Conservation (phyloP, 2,797 vertebrate genomes). For the Intellagama lesueurii region DNA sequence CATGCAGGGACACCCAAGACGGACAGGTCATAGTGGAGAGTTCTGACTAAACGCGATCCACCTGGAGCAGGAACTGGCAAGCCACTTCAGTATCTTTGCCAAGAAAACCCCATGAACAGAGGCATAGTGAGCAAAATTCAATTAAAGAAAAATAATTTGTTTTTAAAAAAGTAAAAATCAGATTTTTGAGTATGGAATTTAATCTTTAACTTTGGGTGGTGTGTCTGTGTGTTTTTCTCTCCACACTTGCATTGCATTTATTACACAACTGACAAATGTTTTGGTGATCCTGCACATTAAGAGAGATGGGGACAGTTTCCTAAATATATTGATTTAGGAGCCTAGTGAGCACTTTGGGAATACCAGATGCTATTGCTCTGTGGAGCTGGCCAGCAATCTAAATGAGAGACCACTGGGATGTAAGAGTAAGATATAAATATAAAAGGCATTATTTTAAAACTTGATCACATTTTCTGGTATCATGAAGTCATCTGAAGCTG, state of each 20-base stretch:
- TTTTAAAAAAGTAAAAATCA: too few species aligned
- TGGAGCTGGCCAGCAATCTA: background rate
- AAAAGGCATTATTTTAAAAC: background rate
- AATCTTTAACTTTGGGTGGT: conserved; percentile 6
- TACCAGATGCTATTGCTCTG: background rate
- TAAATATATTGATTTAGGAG: background rate
- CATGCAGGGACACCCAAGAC: too few species aligned
- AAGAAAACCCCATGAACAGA: too few species aligned
- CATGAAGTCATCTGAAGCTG: background rate
- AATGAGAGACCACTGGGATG: background rate
- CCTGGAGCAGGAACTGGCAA: too few species aligned
- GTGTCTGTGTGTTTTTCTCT: background rate
- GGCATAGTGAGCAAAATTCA: too few species aligned
- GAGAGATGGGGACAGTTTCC: background rate
- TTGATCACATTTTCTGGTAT: background rate
- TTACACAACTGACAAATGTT: background rate
- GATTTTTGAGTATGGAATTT: background rate
- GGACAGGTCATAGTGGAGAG: too few species aligned
- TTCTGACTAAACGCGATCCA: too few species aligned
- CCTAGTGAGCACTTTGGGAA: background rate
- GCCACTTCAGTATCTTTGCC: too few species aligned
- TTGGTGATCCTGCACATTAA: background rate
- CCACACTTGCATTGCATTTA: background rate
- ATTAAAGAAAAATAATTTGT: too few species aligned
- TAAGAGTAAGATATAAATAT: background rate